These are phyloP conservation scores for Aethes cnicana DNA, from an alignment of 2,888 invertebrate species.

Conservation along the genomic window DNA sequence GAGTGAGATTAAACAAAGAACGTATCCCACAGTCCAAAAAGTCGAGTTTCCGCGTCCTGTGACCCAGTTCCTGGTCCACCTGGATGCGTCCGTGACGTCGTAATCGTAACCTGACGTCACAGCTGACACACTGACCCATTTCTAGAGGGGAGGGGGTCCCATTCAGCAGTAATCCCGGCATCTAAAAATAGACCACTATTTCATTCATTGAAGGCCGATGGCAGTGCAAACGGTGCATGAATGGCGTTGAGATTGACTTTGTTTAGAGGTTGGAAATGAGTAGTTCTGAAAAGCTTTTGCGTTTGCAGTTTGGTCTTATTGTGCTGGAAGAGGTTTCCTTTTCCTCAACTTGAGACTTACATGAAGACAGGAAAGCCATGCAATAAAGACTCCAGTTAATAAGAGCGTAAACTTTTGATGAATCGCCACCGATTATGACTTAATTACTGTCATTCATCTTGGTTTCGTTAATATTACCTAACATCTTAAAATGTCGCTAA, in stretches of 20 bases:
- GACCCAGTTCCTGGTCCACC: conserved; percentile 31
- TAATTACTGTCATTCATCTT: too few species aligned
- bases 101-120: conserved; percentile 60
- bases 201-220: conserved; percentile 62
- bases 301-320: too few species aligned
- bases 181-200: conserved; percentile 65
- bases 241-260: conserved; percentile 10
- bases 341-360: too few species aligned
- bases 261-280: background rate
- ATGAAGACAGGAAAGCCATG: too few species aligned
- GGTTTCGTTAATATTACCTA: background rate
- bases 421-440: too few species aligned
- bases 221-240: conserved; percentile 35
- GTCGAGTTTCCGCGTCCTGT: conserved; percentile 8
- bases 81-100: conserved; percentile 60
- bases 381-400: too few species aligned
- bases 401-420: too few species aligned
- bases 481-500: background rate
- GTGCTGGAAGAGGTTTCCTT: too few species aligned
- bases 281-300: background rate
- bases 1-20: conserved; percentile 25
- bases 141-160: conserved; percentile 52
- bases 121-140: conserved; percentile 71
- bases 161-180: conserved; percentile 70
- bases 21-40: background rate